Percentiles rank a stretch among this genome's conserved stretches.
Conservation (phyloP, 30 jellyfish, hydroid and myxozoan species). For the Hydractinia symbiolongicarpus region DNA sequence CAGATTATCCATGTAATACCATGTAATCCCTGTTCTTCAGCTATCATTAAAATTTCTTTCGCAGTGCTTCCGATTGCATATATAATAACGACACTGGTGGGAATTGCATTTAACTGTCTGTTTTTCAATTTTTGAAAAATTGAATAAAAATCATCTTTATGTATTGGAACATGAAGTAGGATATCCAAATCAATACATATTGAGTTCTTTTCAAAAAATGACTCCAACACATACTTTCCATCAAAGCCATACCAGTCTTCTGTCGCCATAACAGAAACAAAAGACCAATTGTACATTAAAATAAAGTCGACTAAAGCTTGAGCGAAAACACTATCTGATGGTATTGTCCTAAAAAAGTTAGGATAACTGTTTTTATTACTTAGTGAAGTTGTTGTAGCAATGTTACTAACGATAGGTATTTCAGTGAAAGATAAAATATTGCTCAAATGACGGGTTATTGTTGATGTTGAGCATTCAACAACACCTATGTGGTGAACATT, state of each 20-base stretch:
- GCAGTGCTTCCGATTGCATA: background rate
- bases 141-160: background rate
- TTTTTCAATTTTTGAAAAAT: background rate
- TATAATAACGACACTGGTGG: slow-evolving; percentile 14
- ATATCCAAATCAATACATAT: slow-evolving; percentile 62
- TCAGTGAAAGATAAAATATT: background rate
- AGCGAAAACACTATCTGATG: slow-evolving; percentile 57
- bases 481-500: no score
- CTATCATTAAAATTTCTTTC: background rate
- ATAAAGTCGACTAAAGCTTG: slow-evolving; percentile 39
- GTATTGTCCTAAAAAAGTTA: slow-evolving; percentile 68
- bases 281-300: slow-evolving; percentile 42
- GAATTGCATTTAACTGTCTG: background rate
- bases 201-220: background rate
- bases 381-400: slow-evolving; percentile 59
- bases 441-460: background rate
- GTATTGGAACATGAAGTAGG: slow-evolving; percentile 19
- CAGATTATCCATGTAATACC: slow-evolving; percentile 46
- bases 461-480: no score
- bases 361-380: slow-evolving; percentile 46
- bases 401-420: slow-evolving; percentile 63
- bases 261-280: slow-evolving; percentile 46
- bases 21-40: slow-evolving; percentile 5
- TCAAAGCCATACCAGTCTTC: slow-evolving; percentile 80
- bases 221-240: slow-evolving; percentile 43